A percentile compares a stretch with the other conserved stretches of the same genome.
Evolutionary conservation across 2,113 vertebrate genomes (phyloP).

Genomic region (Arothron firmamentum): DNA sequence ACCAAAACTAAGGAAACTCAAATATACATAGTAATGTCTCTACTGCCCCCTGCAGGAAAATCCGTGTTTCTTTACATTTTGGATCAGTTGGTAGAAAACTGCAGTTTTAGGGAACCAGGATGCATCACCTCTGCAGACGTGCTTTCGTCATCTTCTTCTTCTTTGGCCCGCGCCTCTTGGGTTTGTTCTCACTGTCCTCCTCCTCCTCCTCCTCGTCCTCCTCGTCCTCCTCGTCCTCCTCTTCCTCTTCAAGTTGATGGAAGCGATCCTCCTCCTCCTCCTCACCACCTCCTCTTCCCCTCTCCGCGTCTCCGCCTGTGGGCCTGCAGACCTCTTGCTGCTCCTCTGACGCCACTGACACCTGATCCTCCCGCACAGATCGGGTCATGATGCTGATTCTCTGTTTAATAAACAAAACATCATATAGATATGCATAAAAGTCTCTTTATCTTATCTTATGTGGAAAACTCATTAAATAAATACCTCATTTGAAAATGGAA

Average conservation of each 20-base stretch:
- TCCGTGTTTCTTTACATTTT: background rate
- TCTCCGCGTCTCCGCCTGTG: constrained; percentile 73
- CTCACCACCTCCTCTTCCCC: constrained; percentile 75
- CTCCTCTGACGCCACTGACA: constrained; percentile 43
- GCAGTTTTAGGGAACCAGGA: background rate
- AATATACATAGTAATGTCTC: background rate
- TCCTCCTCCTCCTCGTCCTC: constrained; percentile 88
- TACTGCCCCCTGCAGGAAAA: background rate
- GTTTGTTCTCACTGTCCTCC: constrained; percentile 89
- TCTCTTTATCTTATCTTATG: too few species aligned
- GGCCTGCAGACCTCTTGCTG: constrained; percentile 78
- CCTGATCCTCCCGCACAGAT: constrained; percentile 84
- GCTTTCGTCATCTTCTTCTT: constrained; percentile 99
- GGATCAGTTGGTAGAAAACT: background rate
- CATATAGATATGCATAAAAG: too few species aligned
- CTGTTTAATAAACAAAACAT: constrained; percentile 40
- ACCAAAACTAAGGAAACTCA: too few species aligned
- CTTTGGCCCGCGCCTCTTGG: constrained; percentile 93
- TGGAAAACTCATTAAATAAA: too few species aligned
- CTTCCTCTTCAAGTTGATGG: constrained; percentile 76
- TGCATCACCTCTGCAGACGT: constrained; percentile 80
- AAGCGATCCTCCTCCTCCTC: constrained; percentile 47
- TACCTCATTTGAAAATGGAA: too few species aligned
- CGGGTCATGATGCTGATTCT: constrained; percentile 86
- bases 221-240: constrained; percentile 82